Evolutionary conservation across 2,797 vertebrate species (phyloP).

Genomic region (Morus bassanus): DNA sequence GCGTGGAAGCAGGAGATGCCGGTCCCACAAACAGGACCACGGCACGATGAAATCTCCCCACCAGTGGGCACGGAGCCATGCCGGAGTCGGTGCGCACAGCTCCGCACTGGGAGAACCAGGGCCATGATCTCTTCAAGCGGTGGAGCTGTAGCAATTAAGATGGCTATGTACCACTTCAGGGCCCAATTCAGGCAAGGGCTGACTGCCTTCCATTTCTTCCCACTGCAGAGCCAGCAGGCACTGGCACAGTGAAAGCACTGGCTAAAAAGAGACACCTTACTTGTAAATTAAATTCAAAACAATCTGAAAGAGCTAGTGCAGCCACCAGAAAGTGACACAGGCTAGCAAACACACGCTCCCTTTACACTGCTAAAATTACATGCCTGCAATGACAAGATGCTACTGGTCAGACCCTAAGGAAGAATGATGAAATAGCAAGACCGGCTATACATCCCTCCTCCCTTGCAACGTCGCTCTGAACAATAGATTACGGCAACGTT

Average conservation of each 20-base stretch:
- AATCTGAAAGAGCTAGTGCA: neutral
- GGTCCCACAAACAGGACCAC: neutral
- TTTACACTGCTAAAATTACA: slow-evolving; percentile 11
- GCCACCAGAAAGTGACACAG: neutral
- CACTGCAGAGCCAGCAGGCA: slow-evolving; percentile 3
- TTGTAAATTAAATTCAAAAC: slow-evolving; percentile 23
- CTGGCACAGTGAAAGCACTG: neutral
- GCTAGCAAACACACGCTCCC: neutral
- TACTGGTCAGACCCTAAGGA: neutral
- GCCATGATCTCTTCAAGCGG: neutral
- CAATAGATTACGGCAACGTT: neutral
- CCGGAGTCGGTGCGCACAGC: rapidly evolving
- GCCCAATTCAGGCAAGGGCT: neutral
- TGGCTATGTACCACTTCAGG: neutral
- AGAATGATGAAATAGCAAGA: slow-evolving; percentile 3
- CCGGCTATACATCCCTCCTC: neutral
- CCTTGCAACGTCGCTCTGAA: neutral
- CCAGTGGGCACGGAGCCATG: neutral
- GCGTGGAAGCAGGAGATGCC: neutral
- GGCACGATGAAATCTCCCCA: rapidly evolving
- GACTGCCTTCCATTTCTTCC: neutral
- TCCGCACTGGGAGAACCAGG: neutral
- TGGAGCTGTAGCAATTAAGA: slow-evolving; percentile 17
- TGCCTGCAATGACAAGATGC: neutral
- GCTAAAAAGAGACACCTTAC: slow-evolving; percentile 1